These are phyloP conservation scores for Hedychridium roseum DNA, from an alignment of 2,888 invertebrate genomes.

Conservation along the genomic window DNA sequence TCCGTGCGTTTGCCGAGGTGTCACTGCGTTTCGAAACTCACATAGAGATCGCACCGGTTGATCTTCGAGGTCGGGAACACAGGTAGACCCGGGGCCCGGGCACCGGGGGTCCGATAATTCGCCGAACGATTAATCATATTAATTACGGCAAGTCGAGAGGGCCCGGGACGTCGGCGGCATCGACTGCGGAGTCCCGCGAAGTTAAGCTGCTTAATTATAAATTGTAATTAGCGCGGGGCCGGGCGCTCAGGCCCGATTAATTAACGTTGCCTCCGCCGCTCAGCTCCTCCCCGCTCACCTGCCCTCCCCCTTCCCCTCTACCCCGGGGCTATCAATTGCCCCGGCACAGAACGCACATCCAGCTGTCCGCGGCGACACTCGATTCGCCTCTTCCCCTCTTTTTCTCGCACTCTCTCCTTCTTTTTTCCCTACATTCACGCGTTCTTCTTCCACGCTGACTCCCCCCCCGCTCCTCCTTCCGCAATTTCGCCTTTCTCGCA, in stretches of 20 bases:
- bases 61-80: slow-evolving; percentile 24
- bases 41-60: slow-evolving; percentile 16
- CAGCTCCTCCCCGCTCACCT: slow-evolving; percentile 16
- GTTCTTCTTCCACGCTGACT: slow-evolving; percentile 18
- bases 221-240: slow-evolving; percentile 59
- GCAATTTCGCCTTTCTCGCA: background rate
- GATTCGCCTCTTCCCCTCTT: slow-evolving; percentile 14
- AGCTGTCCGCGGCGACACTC: slow-evolving; percentile 48
- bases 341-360: slow-evolving; percentile 46
- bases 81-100: slow-evolving; percentile 11
- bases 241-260: slow-evolving; percentile 53
- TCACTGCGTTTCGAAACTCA: slow-evolving; percentile 4
- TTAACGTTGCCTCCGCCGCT: slow-evolving; percentile 42
- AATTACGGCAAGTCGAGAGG: slow-evolving; percentile 46
- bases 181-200: slow-evolving; percentile 25
- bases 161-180: slow-evolving; percentile 13
- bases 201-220: slow-evolving; percentile 60
- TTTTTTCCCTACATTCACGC: background rate
- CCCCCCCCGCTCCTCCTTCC: slow-evolving; percentile 1
- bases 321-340: slow-evolving; percentile 54
- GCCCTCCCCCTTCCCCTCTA: slow-evolving; percentile 9
- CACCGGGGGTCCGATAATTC: slow-evolving; percentile 45
- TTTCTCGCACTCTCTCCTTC: slow-evolving; percentile 18
- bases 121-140: slow-evolving; percentile 60
- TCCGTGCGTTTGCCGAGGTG: slow-evolving; percentile 2